phyloP scores from a whole-genome alignment of 2,797 vertebrate genomes.

The Amblyopsis hoosieri region DNA sequence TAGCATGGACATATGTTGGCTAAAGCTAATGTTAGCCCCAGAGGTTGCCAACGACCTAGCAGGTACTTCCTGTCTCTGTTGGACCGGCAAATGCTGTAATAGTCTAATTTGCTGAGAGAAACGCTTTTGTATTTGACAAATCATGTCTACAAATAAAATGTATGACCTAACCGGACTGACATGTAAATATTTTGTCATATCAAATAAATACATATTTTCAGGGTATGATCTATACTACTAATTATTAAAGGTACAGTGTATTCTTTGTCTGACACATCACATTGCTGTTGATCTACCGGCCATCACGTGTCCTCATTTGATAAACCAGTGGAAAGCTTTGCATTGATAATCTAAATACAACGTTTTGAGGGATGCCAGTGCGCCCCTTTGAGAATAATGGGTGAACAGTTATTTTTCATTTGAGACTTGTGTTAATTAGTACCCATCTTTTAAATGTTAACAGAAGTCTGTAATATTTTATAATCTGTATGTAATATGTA shows the following conservation, averaged over 20 bases:
- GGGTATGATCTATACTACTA: too few relatives aligned
- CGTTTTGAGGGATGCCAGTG: not conserved
- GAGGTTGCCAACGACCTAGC: not conserved
- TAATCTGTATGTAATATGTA: slow-evolving; percentile 47
- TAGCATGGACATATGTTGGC: not conserved
- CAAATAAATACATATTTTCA: too few relatives aligned
- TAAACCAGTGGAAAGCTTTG: not conserved
- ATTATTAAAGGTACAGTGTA: too few relatives aligned
- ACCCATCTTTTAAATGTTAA: not conserved
- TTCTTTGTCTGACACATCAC: too few relatives aligned
- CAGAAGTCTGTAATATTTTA: slow-evolving; percentile 4
- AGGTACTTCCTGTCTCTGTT: too few relatives aligned
- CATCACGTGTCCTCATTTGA: not conserved
- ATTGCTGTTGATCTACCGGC: too few relatives aligned
- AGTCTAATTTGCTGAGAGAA: too few relatives aligned
- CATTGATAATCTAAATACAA: not conserved
- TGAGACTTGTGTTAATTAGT: not conserved
- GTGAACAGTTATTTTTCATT: not conserved
- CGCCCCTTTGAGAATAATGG: not conserved
- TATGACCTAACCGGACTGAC: too few relatives aligned
- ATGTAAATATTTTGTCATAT: too few relatives aligned
- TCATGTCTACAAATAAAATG: too few relatives aligned
- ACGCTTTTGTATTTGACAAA: too few relatives aligned
- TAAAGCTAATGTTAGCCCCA: not conserved
- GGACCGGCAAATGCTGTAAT: too few relatives aligned